Base-by-base conservation (phyloP, 2,797 vertebrate species). In the Megalops cyprinoides region DNA sequence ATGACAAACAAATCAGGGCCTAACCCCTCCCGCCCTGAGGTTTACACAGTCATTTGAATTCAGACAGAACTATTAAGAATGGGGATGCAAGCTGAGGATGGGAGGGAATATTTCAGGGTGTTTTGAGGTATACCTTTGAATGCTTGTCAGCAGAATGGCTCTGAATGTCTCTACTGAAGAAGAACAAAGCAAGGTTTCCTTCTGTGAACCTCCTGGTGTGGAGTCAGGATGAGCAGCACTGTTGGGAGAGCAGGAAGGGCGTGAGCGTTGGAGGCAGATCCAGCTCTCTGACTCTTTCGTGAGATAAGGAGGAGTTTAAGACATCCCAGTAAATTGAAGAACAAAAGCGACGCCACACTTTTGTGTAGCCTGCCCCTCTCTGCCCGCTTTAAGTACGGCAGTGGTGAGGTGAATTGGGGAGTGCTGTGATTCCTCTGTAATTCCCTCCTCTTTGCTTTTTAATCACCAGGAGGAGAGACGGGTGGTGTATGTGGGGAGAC, bases 401-500 rank as follows among this genome's bases (percentile, higher is more conserved):
- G 85, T 49, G 82, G 78, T 69, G 77, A 82, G 23, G 39, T 71
- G 67, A 71, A 44, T 37, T 77, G 76, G 37, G 31, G 28, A 28
- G 25, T 53, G 46, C 34, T 34, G 23, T 46, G 69, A 37, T 46
- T 79, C 53, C 82, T 60, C 85, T 85, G 80, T 77, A 85, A 82
- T 86, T 82, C 90, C n/a, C n/a, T n/a, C n/a, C 82, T 90, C 83
- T 92, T 78, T 83, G 76, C 85, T 84, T 18, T 81, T 90, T 92
- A 89, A 85, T 89, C 85, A 90, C 89, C 90, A 99, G 98, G 98
- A 98, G 91, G 98, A 99, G 94, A 96, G 90, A 84, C 96, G 98
- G 90, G 96, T 97, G 92, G 96, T 99, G 93, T 99, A 97, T 88
- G 94, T 99, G 87, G 97, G 96, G 85, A 96, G 97, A 94, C 97